Evolutionary conservation across 2,113 vertebrate species (phyloP), one percentile per base, ranked within the genome.

Genomic region (Calonectris borealis): DNA sequence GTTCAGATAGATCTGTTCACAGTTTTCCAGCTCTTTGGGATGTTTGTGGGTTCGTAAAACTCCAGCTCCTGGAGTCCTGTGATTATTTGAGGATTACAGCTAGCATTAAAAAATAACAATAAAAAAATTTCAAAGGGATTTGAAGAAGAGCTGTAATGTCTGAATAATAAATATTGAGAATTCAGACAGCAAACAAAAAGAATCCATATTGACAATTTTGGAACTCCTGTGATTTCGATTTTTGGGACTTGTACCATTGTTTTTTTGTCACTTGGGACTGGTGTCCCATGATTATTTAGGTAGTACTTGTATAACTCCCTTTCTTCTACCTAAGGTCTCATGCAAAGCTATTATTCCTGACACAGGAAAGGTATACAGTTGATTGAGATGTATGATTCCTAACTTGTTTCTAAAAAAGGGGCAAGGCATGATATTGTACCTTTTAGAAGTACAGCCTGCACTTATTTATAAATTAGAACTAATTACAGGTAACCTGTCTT

Each of bases 391-490:
- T 64, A 64, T 88, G 66, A 93, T 54, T 65, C 49, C 62, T 91
- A 91, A 32, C 94, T 98, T 73, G 62, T 70, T 88, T 93, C 55
- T 96, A 48, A 94, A 94, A 95, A 83, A 69, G 58, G 75, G 97
- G 97, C 86, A 97, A 93, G 79, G 87, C 94, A 94, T 58, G 79
- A 76, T 66, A 76, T n/a, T 97, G 94, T 97, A 60, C 89, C 91
- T 96, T 96, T 97, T 75, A 94, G 95, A 98, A 98, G 94, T 83
- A 93, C 82, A 97, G 95, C 80, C 93, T 96, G 95, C 96, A 97
- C 95, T 96, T 97, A 97, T 97, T 95, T 97, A 97, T 97, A 98
- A 98, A 98, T 98, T 98, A 97, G 96, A 97, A 94, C 98, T 98
- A 98, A 98, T 97, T 98, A 97, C 96, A 98, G 96, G 97, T 97